phyloP scores from a whole-genome alignment of 2,113 vertebrate species.

The Pelodiscus sinensis region DNA sequence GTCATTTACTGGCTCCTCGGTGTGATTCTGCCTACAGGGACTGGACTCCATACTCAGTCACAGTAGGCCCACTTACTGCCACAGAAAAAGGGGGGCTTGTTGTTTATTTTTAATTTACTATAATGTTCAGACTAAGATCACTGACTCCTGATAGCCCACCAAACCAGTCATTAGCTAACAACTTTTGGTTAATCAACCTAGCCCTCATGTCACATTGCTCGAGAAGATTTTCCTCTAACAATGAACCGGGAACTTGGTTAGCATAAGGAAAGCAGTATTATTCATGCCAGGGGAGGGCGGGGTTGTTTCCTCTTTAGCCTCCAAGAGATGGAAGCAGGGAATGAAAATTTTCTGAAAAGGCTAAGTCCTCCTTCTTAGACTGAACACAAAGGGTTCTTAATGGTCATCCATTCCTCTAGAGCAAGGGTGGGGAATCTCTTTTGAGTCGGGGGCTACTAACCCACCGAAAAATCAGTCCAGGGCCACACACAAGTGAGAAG shows the following conservation, averaged over 20 bases:
- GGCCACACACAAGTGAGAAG: too few species aligned
- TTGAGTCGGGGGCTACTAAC: too few species aligned
- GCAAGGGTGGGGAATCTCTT: background rate
- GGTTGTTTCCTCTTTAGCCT: background rate
- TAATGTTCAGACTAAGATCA: background rate
- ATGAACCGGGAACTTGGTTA: background rate
- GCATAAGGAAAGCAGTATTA: background rate
- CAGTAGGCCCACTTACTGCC: background rate
- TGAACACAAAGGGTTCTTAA: background rate
- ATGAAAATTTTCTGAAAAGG: background rate
- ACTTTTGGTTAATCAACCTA: background rate
- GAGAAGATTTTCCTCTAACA: background rate
- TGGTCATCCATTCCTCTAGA: background rate
- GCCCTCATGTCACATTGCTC: background rate
- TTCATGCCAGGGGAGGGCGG: too few species aligned
- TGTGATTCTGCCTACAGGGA: background rate
- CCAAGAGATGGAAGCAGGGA: background rate
- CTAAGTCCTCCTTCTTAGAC: background rate
- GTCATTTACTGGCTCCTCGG: too few species aligned
- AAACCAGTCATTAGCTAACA: background rate
- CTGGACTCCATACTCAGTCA: rapidly evolving
- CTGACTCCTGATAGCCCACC: background rate
- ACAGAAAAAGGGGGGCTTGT: background rate
- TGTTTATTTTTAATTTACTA: background rate
- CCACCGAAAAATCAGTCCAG: too few species aligned